Evolutionary conservation across 2,113 vertebrate genomes (phyloP).

Genomic region (Agapornis roseicollis): DNA sequence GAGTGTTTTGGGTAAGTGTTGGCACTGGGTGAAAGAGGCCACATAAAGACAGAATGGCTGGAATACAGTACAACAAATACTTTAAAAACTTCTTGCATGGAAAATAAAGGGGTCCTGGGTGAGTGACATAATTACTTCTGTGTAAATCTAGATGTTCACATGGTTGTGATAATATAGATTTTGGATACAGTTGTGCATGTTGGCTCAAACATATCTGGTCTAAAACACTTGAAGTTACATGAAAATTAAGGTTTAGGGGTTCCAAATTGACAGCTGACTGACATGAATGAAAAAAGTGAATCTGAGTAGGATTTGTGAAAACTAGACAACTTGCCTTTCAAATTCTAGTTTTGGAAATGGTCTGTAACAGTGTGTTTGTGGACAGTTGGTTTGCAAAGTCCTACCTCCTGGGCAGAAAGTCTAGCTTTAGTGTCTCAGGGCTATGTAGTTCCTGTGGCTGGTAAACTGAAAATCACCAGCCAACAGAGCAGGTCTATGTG

Average conservation of each 20-base stretch:
- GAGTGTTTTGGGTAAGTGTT: not conserved
- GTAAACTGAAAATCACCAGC: not conserved
- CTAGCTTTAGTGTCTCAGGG: not conserved
- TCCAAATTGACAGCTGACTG: not conserved
- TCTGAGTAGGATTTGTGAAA: not conserved
- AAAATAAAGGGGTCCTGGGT: not conserved
- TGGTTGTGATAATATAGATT: not conserved
- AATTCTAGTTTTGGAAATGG: not conserved
- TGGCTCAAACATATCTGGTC: not conserved
- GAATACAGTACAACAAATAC: not conserved
- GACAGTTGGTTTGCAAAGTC: not conserved
- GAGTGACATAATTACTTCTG: not conserved
- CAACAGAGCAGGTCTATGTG: not conserved
- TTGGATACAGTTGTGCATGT: not conserved
- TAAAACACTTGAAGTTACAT: not conserved
- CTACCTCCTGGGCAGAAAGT: not conserved
- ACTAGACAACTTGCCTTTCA: not conserved
- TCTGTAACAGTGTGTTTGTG: not conserved
- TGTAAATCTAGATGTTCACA: not conserved
- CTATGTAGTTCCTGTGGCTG: not conserved
- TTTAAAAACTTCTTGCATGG: not conserved
- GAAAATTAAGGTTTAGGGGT: not conserved
- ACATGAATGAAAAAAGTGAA: not conserved
- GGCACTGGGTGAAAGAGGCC: not conserved
- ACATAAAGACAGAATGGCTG: not conserved